These are phyloP conservation scores for Rhagium mordax DNA, from an alignment of 2,888 invertebrate species.

Conservation along the genomic window DNA sequence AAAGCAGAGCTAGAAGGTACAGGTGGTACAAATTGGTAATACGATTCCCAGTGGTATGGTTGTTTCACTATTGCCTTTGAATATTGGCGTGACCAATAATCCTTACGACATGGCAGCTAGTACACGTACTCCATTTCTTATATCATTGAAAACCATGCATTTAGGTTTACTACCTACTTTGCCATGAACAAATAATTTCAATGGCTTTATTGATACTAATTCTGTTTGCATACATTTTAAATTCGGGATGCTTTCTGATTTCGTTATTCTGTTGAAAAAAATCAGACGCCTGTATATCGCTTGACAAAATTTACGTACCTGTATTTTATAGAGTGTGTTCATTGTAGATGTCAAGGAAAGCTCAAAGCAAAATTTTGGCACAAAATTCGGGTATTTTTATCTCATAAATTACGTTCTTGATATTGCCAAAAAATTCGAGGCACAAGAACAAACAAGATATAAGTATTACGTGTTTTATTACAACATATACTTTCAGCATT, in stretches of 20 bases:
- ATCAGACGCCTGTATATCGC: too few relatives aligned
- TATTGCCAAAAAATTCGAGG: too few relatives aligned
- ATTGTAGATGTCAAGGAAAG: too few relatives aligned
- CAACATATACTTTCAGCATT: too few relatives aligned
- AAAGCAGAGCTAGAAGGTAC: conserved; percentile 25
- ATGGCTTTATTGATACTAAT: conserved; percentile 14
- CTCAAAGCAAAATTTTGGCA: too few relatives aligned
- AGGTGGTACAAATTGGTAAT: conserved; percentile 51
- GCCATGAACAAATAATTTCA: conserved; percentile 30
- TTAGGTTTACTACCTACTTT: conserved; percentile 36
- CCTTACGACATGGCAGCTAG: conserved; percentile 39
- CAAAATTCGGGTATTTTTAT: too few relatives aligned
- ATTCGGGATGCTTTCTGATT: not conserved
- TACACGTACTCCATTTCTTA: conserved; percentile 46
- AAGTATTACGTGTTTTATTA: too few relatives aligned
- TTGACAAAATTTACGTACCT: too few relatives aligned
- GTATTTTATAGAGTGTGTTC: too few relatives aligned
- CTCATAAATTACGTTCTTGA: too few relatives aligned
- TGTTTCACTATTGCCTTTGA: conserved; percentile 51
- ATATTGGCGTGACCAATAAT: conserved; percentile 55
- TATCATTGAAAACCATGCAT: conserved; percentile 40
- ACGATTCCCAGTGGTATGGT: conserved; percentile 41
- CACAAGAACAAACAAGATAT: too few relatives aligned
- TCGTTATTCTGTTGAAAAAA: too few relatives aligned
- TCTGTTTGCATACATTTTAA: not conserved